phyloP scores from a whole-genome alignment of 2,113 vertebrate genomes.

The Barbus barbus region DNA sequence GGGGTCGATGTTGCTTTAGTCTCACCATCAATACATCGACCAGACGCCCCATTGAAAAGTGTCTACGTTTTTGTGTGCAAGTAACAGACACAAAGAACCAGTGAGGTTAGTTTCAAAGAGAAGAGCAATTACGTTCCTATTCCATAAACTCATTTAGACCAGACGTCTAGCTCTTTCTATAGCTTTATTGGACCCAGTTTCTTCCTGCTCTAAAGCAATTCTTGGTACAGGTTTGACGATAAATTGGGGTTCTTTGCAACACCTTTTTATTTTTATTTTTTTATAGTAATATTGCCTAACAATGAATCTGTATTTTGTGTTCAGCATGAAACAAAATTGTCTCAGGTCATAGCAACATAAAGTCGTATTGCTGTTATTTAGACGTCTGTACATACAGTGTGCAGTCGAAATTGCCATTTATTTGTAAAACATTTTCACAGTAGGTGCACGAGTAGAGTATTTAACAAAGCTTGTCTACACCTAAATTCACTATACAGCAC shows the following conservation, averaged over 20 bases:
- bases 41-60: conserved; percentile 76
- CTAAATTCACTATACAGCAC: neutral
- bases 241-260: conserved; percentile 82
- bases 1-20: conserved; percentile 68
- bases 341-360: too few relatives aligned
- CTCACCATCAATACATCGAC: conserved; percentile 69
- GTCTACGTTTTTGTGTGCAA: conserved; percentile 84
- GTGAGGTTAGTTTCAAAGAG: conserved; percentile 90
- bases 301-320: neutral
- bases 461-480: neutral
- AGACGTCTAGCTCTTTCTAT: conserved; percentile 98
- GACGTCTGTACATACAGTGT: conserved; percentile 2
- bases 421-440: conserved; percentile 10
- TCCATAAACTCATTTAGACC: conserved; percentile 98
- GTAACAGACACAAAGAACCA: conserved; percentile 89
- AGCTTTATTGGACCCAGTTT: conserved; percentile 91
- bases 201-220: conserved; percentile 98
- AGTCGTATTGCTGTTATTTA: neutral
- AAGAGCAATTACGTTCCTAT: conserved; percentile 79
- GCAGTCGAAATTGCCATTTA: too few relatives aligned
- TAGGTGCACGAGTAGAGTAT: neutral
- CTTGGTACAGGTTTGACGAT: conserved; percentile 82
- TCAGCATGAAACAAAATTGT: neutral
- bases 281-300: neutral
- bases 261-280: conserved; percentile 68